These are phyloP conservation scores for Polydesmus complanatus DNA, from an alignment of 2,888 invertebrate species.

Conservation along the genomic window DNA sequence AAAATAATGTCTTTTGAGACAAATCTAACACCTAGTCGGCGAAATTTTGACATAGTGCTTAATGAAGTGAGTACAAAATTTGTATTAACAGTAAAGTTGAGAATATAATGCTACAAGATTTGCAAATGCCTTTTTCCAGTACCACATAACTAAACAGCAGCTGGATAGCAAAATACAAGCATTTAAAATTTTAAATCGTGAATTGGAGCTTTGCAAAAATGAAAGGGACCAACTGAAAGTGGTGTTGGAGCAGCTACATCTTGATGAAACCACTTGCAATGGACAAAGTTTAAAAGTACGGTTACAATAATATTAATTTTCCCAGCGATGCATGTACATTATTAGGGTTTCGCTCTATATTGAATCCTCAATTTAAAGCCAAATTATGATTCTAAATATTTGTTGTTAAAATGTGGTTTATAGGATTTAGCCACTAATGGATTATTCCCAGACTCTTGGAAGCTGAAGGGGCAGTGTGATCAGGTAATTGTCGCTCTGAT, in stretches of 20 bases:
- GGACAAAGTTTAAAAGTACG: constrained; percentile 24
- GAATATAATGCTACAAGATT: background rate
- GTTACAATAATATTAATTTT: too few relatives aligned
- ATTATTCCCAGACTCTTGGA: constrained; percentile 7
- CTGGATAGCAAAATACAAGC: constrained; percentile 70
- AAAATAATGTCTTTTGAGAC: too few relatives aligned
- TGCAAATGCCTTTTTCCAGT: constrained; percentile 15
- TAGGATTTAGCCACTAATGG: background rate
- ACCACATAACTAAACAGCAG: constrained; percentile 38
- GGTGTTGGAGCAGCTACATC: constrained; percentile 55
- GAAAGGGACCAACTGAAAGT: constrained; percentile 67
- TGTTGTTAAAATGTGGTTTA: too few relatives aligned
- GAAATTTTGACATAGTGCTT: background rate
- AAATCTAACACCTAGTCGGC: background rate
- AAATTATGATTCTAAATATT: too few relatives aligned
- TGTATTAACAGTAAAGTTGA: background rate
- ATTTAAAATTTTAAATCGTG: constrained; percentile 57
- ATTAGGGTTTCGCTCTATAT: too few relatives aligned
- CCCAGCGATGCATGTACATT: too few relatives aligned
- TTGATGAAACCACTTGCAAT: constrained; percentile 29
- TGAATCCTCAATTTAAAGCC: too few relatives aligned
- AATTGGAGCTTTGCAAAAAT: constrained; percentile 59
- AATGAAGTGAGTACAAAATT: background rate
- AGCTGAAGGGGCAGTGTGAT: constrained; percentile 2
- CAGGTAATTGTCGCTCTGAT: constrained; percentile 2